A percentile compares a stretch with the other conserved stretches of the same genome.
phyloP scores from a whole-genome alignment of 1,140 invertebrate genomes.

The Cherax quadricarinatus region DNA sequence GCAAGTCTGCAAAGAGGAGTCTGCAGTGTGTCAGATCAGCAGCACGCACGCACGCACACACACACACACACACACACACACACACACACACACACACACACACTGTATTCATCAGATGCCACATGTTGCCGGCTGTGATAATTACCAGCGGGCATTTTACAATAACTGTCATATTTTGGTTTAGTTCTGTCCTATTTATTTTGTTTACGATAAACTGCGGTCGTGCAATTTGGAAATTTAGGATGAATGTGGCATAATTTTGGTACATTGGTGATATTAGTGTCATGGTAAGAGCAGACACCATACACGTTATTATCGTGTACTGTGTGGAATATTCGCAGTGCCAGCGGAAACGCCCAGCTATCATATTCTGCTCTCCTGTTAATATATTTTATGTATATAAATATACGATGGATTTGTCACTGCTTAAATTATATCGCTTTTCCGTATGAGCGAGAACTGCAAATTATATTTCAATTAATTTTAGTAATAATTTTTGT shows the following conservation, averaged over 20 bases:
- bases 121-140: neutral
- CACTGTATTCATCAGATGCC: neutral
- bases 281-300: neutral
- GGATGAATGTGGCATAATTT: neutral
- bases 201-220: neutral
- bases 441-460: too few relatives aligned
- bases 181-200: neutral
- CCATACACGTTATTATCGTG: neutral
- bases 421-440: too few relatives aligned
- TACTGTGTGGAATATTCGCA: too few relatives aligned
- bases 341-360: too few relatives aligned
- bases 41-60: too few relatives aligned
- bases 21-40: too few relatives aligned
- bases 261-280: neutral
- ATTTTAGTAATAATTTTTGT: too few relatives aligned
- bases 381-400: neutral
- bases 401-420: neutral
- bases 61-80: too few relatives aligned
- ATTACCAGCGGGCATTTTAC: neutral
- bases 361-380: too few relatives aligned
- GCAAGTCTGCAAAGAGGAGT: too few relatives aligned
- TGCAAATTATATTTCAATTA: too few relatives aligned
- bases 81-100: neutral
- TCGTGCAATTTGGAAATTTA: neutral
- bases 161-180: constrained; percentile 1